Evolutionary conservation across 2,113 vertebrate genomes (phyloP), one percentile per base, ranked within the genome.

Genomic region (Atherinomorus stipes): DNA sequence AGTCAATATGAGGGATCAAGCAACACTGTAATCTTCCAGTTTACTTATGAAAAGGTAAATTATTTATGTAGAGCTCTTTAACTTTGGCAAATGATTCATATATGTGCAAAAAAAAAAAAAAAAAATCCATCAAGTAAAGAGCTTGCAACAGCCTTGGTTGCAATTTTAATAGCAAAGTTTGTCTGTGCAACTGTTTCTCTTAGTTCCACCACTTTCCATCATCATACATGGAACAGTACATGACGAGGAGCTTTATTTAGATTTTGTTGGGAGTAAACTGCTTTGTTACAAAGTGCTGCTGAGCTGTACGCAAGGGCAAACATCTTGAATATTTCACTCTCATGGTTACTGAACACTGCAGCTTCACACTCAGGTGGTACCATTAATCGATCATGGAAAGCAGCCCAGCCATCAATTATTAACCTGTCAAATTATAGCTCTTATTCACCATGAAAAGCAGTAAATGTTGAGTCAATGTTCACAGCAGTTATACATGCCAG

Each of bases 21-120:
- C 71, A 40, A 49, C 49, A 49, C 79, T 89, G 84, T 75, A 88
- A 89, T 84, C 81, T 64, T 63, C 51, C 22, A 58, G 76, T 54
- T 71, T 71, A 85, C 72, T 89, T 85, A 84, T 90, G 72, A 71
- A 89, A 80, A 88, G 83, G 56, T 64, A 86, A 89, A 90, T 89
- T 87, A 89, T 91, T 91, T 81, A 88, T 89, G 81, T 89, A 86
- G 86, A 89, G 76, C 84, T 85, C 86, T 90, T 91, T 87, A 89
- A 85, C 78, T 83, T 80, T 78, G 78, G 64, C 75, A 68, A 74
- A 82, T 85, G 85, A 91, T 90, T 88, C 71, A 91, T 85, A 80
- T 71, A 80, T 49, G 52, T 25, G 74, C 42, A 70, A 84, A 85
- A 78, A 84, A 90, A 70, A 84, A 85, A 78, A 84, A 90, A 81